Evolutionary conservation across 2,888 invertebrate genomes (phyloP).

Genomic region (Microchrysa polita): DNA sequence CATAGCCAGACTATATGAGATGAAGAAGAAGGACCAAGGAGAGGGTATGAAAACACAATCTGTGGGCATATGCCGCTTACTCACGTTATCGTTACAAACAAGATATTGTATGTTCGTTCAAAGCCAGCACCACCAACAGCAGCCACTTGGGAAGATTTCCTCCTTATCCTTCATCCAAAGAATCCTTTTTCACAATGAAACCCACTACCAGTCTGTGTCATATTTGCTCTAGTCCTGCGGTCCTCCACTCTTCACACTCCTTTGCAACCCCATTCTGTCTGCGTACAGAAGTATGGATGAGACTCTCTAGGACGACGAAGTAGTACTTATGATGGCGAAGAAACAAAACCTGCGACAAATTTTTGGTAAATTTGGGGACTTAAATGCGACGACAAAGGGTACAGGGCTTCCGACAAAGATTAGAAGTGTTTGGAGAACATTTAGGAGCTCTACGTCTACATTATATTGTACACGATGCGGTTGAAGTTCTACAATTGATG

Average conservation of each 20-base stretch:
- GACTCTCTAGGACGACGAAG: background rate
- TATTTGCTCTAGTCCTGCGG: background rate
- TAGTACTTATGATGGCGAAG: constrained; percentile 12
- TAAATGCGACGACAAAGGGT: background rate
- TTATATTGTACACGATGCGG: constrained; percentile 16
- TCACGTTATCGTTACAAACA: constrained; percentile 21
- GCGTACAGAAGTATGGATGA: background rate
- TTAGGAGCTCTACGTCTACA: background rate
- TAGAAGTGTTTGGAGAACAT: constrained; percentile 21
- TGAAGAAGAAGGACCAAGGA: constrained; percentile 7
- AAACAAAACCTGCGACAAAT: constrained; percentile 33
- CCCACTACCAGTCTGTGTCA: background rate
- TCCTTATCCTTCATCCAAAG: constrained; percentile 10
- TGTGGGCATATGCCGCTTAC: constrained; percentile 24
- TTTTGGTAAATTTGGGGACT: constrained; percentile 1
- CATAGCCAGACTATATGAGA: background rate
- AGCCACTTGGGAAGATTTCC: constrained; percentile 26
- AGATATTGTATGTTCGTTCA: constrained; percentile 29
- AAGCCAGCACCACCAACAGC: constrained; percentile 10
- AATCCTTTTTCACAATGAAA: constrained; percentile 28
- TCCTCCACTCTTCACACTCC: background rate
- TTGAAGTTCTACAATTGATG: constrained; percentile 17
- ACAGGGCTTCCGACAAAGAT: constrained; percentile 1
- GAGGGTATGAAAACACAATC: constrained; percentile 23
- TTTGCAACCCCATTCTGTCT: constrained; percentile 2